phyloP scores from a whole-genome alignment of 2,113 vertebrate species.

The Rattus norvegicus region GRCr8 NC_086025.1:30128001-30128500 shows the following conservation, averaged over 20 bases:
- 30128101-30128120: background rate
- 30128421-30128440: conserved; percentile 27
- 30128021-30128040: background rate
- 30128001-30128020: background rate
- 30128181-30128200: background rate
- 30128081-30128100: background rate
- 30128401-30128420: background rate
- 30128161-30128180: background rate
- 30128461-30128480: background rate
- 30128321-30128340: too few relatives aligned
- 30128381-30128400: background rate
- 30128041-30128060: background rate
- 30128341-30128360: too few relatives aligned
- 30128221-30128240: background rate
- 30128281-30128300: too few relatives aligned
- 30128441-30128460: conserved; percentile 25
- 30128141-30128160: background rate
- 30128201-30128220: background rate
- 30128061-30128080: background rate
- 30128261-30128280: too few relatives aligned
- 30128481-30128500: background rate
- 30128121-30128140: background rate
- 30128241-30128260: background rate
- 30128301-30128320: too few relatives aligned
- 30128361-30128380: background rate